Evolutionary conservation across 2,888 invertebrate species (phyloP), one percentile per base, ranked within the genome.

Genomic region (Diachrysia chrysitis): DNA sequence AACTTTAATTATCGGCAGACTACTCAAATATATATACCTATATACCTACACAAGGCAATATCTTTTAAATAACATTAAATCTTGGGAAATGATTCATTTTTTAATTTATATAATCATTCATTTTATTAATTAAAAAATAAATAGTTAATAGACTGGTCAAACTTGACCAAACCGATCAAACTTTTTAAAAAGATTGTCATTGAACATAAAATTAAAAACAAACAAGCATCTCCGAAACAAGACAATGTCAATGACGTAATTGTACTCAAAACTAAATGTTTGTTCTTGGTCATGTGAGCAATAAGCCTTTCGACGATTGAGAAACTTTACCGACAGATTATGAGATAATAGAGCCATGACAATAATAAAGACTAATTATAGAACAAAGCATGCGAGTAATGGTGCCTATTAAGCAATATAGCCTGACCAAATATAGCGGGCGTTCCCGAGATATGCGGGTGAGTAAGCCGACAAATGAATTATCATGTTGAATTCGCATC

Each of bases 301-400:
- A 37, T n/a, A 62, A 54, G 17, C 21, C n/a, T 54, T 37, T 65
- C 55, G 46, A 42, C 32, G 19, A 64, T 75, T 57, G 48, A 37
- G 32, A 42, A 16, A 58, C 19, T 51, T 58, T 58, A 69, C 57
- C 58, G 51, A 23, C 21, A 35, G 58, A 71, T 71, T 68, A 72
- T 2, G 23, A 53, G 54, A 64, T 65, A 65, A 75, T 42, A 57
- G 62, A 56, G 55, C 56, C 23, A 62, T 37, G 6, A 1, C 42
- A 14, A 37, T 16, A 37, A 42, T 42, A 42, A 42, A 42, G 6
- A 1, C 42, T 19, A 23, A 29, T 32, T 14, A 9, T 17, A 58
- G 66, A 72, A 71, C 68, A 79, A 79, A 77, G 76, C 19, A 59
- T 57, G 55, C 68, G 76, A 57, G 63, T 66, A 56, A 63, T 63